Conservation (phyloP, 2,888 invertebrate genomes). For the Rotaria sp. region DNA sequence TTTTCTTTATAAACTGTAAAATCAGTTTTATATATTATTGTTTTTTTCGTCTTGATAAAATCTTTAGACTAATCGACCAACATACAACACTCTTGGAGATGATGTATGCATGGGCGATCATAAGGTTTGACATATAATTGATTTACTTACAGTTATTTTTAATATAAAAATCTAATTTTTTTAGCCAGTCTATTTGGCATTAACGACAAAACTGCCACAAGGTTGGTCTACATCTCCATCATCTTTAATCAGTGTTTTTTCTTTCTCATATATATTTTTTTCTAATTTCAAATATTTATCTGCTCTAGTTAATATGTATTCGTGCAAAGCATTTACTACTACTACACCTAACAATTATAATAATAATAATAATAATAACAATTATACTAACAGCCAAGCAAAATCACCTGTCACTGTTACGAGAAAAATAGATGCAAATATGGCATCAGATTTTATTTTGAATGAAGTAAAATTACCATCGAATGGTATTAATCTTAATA, state of each 20-base stretch:
- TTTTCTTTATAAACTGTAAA: neutral
- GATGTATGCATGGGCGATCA: slow-evolving; percentile 90
- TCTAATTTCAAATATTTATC: neutral
- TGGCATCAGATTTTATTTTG: neutral
- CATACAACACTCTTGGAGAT: slow-evolving; percentile 75
- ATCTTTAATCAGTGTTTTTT: neutral
- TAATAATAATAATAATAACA: neutral
- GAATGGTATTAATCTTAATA: neutral
- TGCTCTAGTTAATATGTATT: neutral
- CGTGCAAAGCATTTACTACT: neutral
- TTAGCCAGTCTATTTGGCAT: slow-evolving; percentile 8
- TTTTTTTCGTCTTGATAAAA: neutral
- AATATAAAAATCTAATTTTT: neutral
- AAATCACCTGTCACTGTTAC: neutral
- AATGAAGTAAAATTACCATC: neutral
- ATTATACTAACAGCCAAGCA: neutral
- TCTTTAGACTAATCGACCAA: slow-evolving; percentile 46
- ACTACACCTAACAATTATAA: neutral
- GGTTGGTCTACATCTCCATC: neutral
- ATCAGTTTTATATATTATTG: neutral
- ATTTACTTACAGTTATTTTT: neutral
- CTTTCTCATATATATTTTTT: neutral
- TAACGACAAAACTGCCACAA: neutral
- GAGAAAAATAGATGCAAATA: neutral
- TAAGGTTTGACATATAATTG: slow-evolving; percentile 58